Conservation (phyloP, 2,113 vertebrate genomes). For the Zosterops japonicus region DNA sequence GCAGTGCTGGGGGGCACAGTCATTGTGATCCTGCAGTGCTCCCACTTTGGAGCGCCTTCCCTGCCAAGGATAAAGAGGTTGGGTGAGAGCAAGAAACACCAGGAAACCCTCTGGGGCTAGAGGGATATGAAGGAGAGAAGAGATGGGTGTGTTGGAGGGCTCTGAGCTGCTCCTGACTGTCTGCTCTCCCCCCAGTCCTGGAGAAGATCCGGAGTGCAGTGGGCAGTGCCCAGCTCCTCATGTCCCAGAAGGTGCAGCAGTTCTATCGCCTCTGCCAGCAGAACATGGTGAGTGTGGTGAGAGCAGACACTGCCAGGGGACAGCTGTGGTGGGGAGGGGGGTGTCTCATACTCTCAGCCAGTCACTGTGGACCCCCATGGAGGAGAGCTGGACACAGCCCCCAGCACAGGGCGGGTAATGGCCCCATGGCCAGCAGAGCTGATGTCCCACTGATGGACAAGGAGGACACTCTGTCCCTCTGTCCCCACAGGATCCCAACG, state of each 20-base stretch:
- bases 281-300: slow-evolving; percentile 87
- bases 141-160: not conserved
- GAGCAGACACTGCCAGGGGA: not conserved
- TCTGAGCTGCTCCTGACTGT: not conserved
- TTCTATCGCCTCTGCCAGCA: slow-evolving; percentile 98
- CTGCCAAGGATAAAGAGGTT: not conserved
- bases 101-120: not conserved
- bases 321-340: fast-evolving
- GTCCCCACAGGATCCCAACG: slow-evolving; percentile 82
- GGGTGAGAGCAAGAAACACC: not conserved
- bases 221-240: slow-evolving; percentile 94
- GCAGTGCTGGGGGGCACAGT: not conserved
- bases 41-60: not conserved
- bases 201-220: slow-evolving; percentile 95
- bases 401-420: not conserved
- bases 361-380: fast-evolving
- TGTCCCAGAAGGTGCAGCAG: slow-evolving; percentile 98
- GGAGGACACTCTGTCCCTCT: not conserved
- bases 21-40: not conserved
- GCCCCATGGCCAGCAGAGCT: not conserved
- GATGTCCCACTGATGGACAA: fast-evolving
- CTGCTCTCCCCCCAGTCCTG: slow-evolving; percentile 77
- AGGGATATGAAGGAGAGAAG: not conserved
- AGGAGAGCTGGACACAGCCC: not conserved
- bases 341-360: not conserved